phyloP scores from a whole-genome alignment of 1,140 invertebrate species.

The Eurosta solidaginis region DNA sequence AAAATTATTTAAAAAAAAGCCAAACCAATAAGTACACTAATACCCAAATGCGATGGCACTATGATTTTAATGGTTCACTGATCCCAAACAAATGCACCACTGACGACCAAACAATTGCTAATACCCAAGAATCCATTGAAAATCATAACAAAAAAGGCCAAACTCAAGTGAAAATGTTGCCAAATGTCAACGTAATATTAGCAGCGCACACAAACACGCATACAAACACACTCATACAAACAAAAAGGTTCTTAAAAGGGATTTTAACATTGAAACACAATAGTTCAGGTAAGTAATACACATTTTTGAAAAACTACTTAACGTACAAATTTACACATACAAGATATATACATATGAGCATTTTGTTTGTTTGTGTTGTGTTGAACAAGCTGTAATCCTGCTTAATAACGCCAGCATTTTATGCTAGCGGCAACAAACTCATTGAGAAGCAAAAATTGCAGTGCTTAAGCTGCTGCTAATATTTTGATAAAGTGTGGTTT shows the following conservation, averaged over 20 bases:
- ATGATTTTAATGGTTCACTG: background rate
- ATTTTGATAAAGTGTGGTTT: conserved; percentile 1
- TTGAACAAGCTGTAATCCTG: background rate
- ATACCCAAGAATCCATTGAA: background rate
- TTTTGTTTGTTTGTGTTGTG: background rate
- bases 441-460: background rate
- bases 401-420: conserved; percentile 18
- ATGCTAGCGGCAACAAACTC: background rate
- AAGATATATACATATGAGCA: background rate
- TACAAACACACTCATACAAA: background rate
- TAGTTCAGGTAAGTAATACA: background rate
- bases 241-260: background rate
- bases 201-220: background rate
- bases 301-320: conserved; percentile 15
- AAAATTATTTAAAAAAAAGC: background rate
- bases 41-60: background rate
- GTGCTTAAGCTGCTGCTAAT: conserved; percentile 16
- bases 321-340: background rate
- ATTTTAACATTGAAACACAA: background rate
- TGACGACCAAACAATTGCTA: background rate
- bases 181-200: conserved; percentile 15
- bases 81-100: background rate
- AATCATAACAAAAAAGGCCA: background rate
- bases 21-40: too few relatives aligned
- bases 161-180: conserved; percentile 23